Evolutionary conservation across 2,888 invertebrate species (phyloP).

Genomic region (Drosophila lutescens): DNA sequence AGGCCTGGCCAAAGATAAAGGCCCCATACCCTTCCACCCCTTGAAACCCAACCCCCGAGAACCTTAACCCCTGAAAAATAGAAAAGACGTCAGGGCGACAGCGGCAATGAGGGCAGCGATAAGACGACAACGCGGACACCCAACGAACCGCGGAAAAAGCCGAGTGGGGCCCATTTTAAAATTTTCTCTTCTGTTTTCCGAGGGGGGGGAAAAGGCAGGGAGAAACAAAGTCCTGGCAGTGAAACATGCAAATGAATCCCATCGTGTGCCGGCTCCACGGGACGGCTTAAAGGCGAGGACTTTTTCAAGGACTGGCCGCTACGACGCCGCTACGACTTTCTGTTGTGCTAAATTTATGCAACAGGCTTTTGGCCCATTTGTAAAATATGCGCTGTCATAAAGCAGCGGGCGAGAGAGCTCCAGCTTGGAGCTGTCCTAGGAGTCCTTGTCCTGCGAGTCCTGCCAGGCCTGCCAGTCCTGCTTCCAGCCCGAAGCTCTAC

Average conservation of each 20-base stretch:
- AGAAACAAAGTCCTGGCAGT: not conserved
- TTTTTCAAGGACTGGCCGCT: constrained; percentile 40
- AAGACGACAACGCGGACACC: constrained; percentile 53
- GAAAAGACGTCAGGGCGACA: constrained; percentile 48
- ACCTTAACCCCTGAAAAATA: constrained; percentile 18
- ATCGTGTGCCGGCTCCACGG: constrained; percentile 16
- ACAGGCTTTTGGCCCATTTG: constrained; percentile 79
- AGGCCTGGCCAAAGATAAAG: constrained; percentile 32
- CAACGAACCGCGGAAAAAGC: constrained; percentile 17
- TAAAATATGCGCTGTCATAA: constrained; percentile 79
- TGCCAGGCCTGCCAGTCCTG: not conserved
- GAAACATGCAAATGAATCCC: constrained; percentile 66
- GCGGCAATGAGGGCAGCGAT: constrained; percentile 50
- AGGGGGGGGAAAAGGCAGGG: not conserved
- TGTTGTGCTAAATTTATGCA: constrained; percentile 67
- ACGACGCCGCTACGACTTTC: constrained; percentile 4
- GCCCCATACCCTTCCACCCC: not conserved
- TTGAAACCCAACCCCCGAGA: not conserved
- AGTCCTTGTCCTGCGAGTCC: constrained; percentile 5
- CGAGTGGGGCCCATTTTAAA: not conserved
- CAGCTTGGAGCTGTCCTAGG: constrained; percentile 9
- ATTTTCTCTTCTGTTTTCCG: not conserved
- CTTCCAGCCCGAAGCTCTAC: constrained; percentile 4
- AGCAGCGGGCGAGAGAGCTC: constrained; percentile 50
- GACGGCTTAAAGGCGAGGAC: constrained; percentile 55